Evolutionary conservation across 2,797 vertebrate genomes (phyloP).

Genomic region (Carapus acus): DNA sequence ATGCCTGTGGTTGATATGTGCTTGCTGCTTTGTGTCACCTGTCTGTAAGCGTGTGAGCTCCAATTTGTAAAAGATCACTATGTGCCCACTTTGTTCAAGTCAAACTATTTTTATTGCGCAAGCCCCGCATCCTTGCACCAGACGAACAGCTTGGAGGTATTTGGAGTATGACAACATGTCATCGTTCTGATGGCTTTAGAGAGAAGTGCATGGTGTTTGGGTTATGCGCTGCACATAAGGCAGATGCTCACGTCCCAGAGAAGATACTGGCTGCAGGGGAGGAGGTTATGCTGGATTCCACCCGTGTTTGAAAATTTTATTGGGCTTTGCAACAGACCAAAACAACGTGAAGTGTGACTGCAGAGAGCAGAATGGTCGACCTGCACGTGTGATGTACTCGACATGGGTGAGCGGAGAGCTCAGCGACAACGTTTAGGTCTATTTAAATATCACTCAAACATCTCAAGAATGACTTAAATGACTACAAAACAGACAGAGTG

Average conservation of each 20-base stretch:
- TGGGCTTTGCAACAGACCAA: neutral
- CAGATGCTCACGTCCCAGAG: slow-evolving; percentile 3
- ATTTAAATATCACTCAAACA: too few species aligned
- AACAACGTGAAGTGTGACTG: slow-evolving; percentile 2
- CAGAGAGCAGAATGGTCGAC: neutral
- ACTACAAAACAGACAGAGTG: too few species aligned
- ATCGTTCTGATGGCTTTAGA: neutral
- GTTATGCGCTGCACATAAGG: neutral
- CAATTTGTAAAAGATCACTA: neutral
- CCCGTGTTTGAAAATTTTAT: slow-evolving; percentile 1
- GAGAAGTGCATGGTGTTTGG: neutral
- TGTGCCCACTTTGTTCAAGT: neutral
- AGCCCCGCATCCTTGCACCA: slow-evolving; percentile 1
- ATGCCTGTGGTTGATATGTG: too few species aligned
- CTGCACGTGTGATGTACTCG: neutral
- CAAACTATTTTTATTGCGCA: slow-evolving; percentile 4
- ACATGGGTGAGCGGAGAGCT: too few species aligned
- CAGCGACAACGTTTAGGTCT: too few species aligned
- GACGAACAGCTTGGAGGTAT: neutral
- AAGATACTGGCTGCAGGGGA: slow-evolving; percentile 9
- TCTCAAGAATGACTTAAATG: too few species aligned
- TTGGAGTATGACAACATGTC: neutral
- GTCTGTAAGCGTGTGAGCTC: too few species aligned
- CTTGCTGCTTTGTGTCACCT: too few species aligned
- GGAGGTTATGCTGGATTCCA: slow-evolving; percentile 43